Evolutionary conservation across 2,888 invertebrate species (phyloP).

Genomic region (Melitaea athalia): DNA sequence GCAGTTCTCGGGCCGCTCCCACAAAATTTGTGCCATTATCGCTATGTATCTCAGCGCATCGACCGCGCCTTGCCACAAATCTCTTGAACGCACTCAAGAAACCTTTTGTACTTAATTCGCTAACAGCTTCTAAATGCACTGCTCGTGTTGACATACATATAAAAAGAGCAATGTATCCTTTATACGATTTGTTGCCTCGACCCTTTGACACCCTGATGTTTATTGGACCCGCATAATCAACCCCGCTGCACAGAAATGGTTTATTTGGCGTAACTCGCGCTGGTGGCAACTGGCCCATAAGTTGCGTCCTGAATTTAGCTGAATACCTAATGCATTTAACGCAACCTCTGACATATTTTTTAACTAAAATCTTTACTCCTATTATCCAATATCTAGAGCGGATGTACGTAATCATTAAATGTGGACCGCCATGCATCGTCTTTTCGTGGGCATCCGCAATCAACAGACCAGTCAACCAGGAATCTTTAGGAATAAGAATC

Average conservation of each 20-base stretch:
- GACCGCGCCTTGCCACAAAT: background rate
- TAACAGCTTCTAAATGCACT: background rate
- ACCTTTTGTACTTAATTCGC: background rate
- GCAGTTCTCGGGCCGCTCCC: background rate
- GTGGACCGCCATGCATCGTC: background rate
- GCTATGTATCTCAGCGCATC: background rate
- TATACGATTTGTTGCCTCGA: background rate
- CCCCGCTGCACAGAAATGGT: background rate
- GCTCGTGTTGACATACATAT: background rate
- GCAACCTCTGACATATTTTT: background rate
- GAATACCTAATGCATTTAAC: constrained; percentile 5
- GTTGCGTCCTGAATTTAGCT: background rate
- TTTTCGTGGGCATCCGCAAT: background rate
- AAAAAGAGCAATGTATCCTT: background rate
- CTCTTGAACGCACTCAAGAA: background rate
- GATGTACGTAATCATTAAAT: background rate
- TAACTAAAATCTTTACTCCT: background rate
- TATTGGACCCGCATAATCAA: background rate
- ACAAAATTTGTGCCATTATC: background rate
- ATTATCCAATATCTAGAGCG: constrained; percentile 2
- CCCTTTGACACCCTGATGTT: background rate
- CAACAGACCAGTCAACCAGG: background rate
- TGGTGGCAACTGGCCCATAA: constrained; percentile 3
- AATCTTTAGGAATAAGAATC: background rate
- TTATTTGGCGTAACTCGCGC: background rate